Percentiles rank a stretch among this genome's conserved stretches.
These are phyloP conservation scores for Alces alces DNA, from an alignment of 2,113 vertebrate species.

Conservation along the genomic window DNA sequence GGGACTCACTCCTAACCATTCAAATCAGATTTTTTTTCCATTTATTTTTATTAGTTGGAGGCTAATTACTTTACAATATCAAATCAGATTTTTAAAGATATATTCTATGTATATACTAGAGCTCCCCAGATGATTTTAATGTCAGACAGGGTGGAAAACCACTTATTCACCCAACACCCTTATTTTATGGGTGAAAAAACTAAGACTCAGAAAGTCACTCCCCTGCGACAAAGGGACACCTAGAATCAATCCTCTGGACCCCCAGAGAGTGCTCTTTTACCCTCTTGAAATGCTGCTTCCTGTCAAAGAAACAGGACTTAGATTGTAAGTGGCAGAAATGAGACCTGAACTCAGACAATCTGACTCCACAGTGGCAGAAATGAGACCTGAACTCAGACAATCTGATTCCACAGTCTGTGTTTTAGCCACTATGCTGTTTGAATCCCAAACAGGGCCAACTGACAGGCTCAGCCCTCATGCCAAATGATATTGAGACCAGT, in stretches of 20 bases:
- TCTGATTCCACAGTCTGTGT: neutral
- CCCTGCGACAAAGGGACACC: neutral
- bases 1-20: neutral
- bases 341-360: neutral
- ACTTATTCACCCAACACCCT: neutral
- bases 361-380: neutral
- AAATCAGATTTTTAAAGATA: neutral
- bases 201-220: neutral
- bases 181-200: neutral
- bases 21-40: neutral
- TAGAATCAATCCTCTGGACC: neutral
- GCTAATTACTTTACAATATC: neutral
- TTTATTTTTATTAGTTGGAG: no score
- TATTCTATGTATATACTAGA: conserved; percentile 20
- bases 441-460: neutral
- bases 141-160: neutral
- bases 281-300: neutral
- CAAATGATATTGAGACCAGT: neutral
- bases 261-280: neutral
- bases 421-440: neutral
- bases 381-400: neutral
- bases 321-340: neutral
- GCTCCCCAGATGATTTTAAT: neutral
- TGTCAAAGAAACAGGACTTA: neutral
- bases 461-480: neutral